Percentiles rank a stretch among this genome's conserved stretches.
Evolutionary conservation across 2,888 invertebrate genomes (phyloP).

Genomic region (Xanthorhoe spadicearia): DNA sequence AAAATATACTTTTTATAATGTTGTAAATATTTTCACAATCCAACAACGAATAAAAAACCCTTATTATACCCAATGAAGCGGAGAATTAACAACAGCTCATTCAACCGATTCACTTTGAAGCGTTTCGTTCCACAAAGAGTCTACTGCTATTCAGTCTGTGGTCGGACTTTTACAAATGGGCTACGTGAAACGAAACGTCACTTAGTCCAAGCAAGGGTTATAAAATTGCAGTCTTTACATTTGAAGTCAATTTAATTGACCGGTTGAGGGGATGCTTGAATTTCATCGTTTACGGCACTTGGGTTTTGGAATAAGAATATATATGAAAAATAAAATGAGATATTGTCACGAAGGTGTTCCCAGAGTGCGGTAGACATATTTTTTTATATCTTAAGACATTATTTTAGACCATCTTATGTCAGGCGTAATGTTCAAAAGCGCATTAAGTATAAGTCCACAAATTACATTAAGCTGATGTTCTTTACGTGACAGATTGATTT

Average conservation of each 20-base stretch:
- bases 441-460: no score
- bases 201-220: constrained; percentile 26
- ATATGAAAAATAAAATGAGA: no score
- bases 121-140: constrained; percentile 30
- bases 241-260: constrained; percentile 24
- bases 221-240: constrained; percentile 26
- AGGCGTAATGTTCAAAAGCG: no score
- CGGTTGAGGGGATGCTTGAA: constrained; percentile 4
- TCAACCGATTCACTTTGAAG: constrained; percentile 36
- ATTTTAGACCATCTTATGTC: no score
- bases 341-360: no score
- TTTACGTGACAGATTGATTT: no score
- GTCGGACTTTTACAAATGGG: constrained; percentile 40
- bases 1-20: background rate
- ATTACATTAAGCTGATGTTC: no score
- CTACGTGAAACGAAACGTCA: constrained; percentile 39
- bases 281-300: background rate
- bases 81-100: constrained; percentile 39
- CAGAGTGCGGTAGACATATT: no score
- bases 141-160: constrained; percentile 4
- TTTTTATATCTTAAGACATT: no score
- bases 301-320: background rate
- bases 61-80: constrained; percentile 24
- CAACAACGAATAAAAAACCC: constrained; percentile 18
- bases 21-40: constrained; percentile 4